Percentiles rank a stretch among this genome's conserved stretches.
phyloP scores from a whole-genome alignment of 2,888 invertebrate genomes.

The Apotomis capreana region DNA sequence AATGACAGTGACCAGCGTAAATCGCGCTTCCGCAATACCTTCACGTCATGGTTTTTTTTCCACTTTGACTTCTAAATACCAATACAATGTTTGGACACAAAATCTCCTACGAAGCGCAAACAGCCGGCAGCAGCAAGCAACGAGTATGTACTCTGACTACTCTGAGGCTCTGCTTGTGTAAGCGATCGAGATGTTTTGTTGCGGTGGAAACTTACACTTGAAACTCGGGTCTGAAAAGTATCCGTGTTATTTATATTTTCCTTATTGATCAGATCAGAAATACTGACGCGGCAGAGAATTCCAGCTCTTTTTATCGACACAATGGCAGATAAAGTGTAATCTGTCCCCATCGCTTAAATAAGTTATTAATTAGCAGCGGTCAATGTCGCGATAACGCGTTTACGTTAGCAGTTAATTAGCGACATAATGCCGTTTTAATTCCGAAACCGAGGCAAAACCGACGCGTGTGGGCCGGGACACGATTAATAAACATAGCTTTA shows the following conservation, averaged over 20 bases:
- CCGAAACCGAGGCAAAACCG: slow-evolving; percentile 26
- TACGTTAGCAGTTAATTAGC: slow-evolving; percentile 35
- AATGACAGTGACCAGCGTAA: slow-evolving; percentile 17
- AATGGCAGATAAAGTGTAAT: slow-evolving; percentile 24
- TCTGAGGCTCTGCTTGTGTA: too few relatives aligned
- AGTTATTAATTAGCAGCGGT: slow-evolving; percentile 30
- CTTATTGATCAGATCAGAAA: too few relatives aligned
- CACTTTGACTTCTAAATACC: too few relatives aligned
- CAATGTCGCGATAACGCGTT: slow-evolving; percentile 33
- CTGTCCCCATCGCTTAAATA: slow-evolving; percentile 19
- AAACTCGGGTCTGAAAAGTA: too few relatives aligned
- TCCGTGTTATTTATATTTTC: too few relatives aligned
- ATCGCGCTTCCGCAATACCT: slow-evolving; percentile 8
- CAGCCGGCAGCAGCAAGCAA: too few relatives aligned
- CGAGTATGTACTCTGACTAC: too few relatives aligned
- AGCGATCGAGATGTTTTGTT: too few relatives aligned
- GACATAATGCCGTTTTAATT: slow-evolving; percentile 23
- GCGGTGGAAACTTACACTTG: too few relatives aligned
- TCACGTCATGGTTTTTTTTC: not conserved
- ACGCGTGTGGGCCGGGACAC: slow-evolving; percentile 20
- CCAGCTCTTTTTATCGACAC: not conserved
- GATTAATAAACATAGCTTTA: slow-evolving; percentile 19
- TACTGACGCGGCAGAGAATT: not conserved
- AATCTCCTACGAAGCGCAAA: too few relatives aligned
- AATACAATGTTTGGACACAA: too few relatives aligned